Evolutionary conservation across 2,113 vertebrate species (phyloP).

Genomic region (Tyto alba): DNA sequence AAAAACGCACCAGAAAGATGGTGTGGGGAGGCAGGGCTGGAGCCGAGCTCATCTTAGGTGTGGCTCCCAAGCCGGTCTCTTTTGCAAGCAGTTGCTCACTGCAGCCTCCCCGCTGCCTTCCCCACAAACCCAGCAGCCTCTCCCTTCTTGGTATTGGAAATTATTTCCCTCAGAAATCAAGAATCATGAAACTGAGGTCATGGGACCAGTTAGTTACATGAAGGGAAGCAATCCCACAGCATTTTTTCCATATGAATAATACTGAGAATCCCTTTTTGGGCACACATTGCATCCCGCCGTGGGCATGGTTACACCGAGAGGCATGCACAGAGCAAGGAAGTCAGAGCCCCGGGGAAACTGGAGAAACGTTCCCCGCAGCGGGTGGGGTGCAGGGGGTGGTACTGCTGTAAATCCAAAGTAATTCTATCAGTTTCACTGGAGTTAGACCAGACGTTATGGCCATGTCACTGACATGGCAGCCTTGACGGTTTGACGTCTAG

Average conservation of each 20-base stretch:
- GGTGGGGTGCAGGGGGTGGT: not conserved
- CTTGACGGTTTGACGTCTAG: not conserved
- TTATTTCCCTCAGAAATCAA: not conserved
- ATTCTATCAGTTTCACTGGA: not conserved
- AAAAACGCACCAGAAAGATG: not conserved
- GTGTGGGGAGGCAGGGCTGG: not conserved
- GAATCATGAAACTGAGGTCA: not conserved
- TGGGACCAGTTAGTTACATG: not conserved
- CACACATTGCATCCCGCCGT: not conserved
- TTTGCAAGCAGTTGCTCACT: not conserved
- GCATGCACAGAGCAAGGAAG: not conserved
- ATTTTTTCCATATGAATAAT: slow-evolving; percentile 19
- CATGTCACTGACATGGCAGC: not conserved
- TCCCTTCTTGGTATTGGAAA: not conserved
- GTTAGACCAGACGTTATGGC: not conserved
- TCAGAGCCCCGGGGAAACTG: not conserved
- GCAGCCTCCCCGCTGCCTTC: not conserved
- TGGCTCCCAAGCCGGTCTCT: not conserved
- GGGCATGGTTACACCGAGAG: not conserved
- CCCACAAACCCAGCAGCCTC: not conserved
- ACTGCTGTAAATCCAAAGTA: not conserved
- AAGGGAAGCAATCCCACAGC: not conserved
- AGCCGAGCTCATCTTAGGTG: not conserved
- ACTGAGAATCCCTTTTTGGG: not conserved
- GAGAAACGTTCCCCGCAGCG: not conserved